A percentile compares a stretch with the other conserved stretches of the same genome.
Evolutionary conservation across 1,140 invertebrate species (phyloP).

Genomic region (Formica exsecta): DNA sequence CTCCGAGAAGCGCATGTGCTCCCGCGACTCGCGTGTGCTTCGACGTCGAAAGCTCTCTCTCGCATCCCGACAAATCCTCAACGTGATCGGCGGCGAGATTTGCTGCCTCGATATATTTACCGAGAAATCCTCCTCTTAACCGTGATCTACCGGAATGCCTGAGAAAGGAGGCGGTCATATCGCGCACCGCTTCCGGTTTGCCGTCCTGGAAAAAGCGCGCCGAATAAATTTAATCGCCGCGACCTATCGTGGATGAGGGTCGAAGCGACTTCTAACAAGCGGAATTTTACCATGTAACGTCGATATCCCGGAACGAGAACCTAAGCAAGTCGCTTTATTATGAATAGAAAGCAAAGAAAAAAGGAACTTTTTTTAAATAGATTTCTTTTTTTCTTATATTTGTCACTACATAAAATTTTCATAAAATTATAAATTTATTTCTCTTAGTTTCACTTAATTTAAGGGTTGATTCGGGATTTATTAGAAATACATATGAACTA

Average conservation of each 20-base stretch:
- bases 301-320: not conserved
- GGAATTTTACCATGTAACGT: not conserved
- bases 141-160: slow-evolving; percentile 75
- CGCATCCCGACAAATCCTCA: slow-evolving; percentile 63
- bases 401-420: not conserved
- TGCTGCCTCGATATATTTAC: slow-evolving; percentile 26
- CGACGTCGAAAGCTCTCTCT: slow-evolving; percentile 54
- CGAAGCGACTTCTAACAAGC: slow-evolving; percentile 1
- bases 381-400: not conserved
- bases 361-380: not conserved
- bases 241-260: slow-evolving; percentile 45
- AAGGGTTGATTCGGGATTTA: not conserved
- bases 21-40: slow-evolving; percentile 17
- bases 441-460: not conserved
- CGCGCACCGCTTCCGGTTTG: slow-evolving; percentile 66
- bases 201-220: not conserved
- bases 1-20: slow-evolving; percentile 30
- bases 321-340: not conserved
- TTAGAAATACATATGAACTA: not conserved
- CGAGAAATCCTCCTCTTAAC: slow-evolving; percentile 62
- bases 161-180: slow-evolving; percentile 65
- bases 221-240: slow-evolving; percentile 1
- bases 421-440: not conserved
- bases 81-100: slow-evolving; percentile 73
- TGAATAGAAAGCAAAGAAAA: not conserved